Evolutionary conservation across 2,797 vertebrate genomes (phyloP).

Genomic region (Fringilla coelebs): DNA sequence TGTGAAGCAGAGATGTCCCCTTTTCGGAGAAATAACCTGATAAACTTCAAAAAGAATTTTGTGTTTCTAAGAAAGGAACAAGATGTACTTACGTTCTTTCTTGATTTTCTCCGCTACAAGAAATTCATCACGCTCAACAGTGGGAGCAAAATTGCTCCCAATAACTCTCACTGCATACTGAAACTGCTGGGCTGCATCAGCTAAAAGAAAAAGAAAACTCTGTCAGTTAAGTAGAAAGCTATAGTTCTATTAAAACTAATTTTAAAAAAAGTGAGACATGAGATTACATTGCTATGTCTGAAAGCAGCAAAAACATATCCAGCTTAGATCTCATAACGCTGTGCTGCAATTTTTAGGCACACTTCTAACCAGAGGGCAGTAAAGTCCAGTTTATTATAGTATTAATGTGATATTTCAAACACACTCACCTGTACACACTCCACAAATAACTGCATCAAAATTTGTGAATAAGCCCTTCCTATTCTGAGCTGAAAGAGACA

Average conservation of each 20-base stretch:
- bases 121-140: constrained; percentile 96
- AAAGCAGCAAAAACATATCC: not conserved
- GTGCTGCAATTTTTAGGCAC: not conserved
- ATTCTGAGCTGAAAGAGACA: not conserved
- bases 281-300: not conserved
- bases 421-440: not conserved
- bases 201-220: constrained; percentile 69
- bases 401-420: not conserved
- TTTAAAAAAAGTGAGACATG: not conserved
- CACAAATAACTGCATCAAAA: not conserved
- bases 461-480: not conserved
- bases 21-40: not conserved
- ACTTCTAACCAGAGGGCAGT: not conserved
- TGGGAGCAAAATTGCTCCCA: constrained; percentile 97
- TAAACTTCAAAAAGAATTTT: not conserved
- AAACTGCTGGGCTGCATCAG: constrained; percentile 96
- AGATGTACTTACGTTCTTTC: constrained; percentile 88
- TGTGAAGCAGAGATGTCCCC: not conserved
- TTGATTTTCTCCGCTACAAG: constrained; percentile 97
- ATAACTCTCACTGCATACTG: constrained; percentile 97
- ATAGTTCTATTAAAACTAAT: not conserved
- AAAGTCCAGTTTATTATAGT: not conserved
- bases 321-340: not conserved
- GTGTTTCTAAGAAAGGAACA: not conserved
- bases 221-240: not conserved